These are phyloP conservation scores for Dasypogon diadema DNA, from an alignment of 2,888 invertebrate genomes.

Conservation along the genomic window DNA sequence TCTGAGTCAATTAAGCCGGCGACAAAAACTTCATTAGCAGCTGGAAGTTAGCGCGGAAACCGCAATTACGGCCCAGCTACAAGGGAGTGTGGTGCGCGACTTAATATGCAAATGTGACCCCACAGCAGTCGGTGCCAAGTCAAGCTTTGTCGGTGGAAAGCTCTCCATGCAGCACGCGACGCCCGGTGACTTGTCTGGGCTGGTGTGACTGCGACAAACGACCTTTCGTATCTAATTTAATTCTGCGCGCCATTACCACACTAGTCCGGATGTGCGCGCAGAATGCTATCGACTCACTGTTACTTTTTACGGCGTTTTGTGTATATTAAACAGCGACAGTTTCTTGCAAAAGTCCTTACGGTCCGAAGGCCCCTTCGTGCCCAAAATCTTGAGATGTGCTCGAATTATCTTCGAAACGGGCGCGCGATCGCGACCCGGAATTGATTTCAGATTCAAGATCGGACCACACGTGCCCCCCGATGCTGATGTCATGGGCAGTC, in stretches of 20 bases:
- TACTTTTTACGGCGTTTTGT: too few species aligned
- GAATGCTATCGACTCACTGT: too few species aligned
- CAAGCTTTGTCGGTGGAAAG: neutral
- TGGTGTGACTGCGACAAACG: neutral
- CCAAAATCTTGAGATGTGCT: too few species aligned
- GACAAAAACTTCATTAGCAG: slow-evolving; percentile 9
- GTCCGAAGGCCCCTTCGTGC: too few species aligned
- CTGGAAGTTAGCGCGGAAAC: neutral
- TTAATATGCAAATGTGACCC: neutral
- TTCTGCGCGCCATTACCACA: neutral
- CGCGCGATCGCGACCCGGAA: too few species aligned
- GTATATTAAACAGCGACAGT: too few species aligned
- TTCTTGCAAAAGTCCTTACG: too few species aligned
- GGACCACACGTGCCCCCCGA: too few species aligned
- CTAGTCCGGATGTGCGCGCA: too few species aligned
- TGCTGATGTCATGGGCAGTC: too few species aligned
- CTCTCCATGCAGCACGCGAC: neutral
- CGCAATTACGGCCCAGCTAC: neutral
- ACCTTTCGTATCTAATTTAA: neutral
- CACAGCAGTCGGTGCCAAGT: neutral
- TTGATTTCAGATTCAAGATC: too few species aligned
- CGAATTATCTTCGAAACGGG: too few species aligned
- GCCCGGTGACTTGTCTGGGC: neutral
- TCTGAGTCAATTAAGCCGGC: slow-evolving; percentile 6
- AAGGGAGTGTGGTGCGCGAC: neutral